A percentile compares a stretch with the other conserved stretches of the same genome.
Conservation (phyloP, 2,888 invertebrate species). For the Drosophila pseudotalamancana region DNA sequence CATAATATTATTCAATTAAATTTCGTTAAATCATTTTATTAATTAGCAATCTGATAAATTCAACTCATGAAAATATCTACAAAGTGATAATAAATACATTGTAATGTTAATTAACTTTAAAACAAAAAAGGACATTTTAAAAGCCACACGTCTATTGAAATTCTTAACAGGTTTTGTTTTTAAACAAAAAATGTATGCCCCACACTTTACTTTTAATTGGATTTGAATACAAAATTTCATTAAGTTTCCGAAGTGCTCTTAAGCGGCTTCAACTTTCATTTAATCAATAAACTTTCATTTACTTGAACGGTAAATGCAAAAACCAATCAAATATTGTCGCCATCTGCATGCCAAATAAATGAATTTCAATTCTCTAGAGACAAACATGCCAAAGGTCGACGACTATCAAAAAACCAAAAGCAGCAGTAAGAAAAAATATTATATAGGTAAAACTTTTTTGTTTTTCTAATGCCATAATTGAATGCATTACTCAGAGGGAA, state of each 20-base stretch:
- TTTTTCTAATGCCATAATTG: slow-evolving; percentile 50
- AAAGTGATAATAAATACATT: no score
- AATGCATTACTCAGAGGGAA: slow-evolving; percentile 64
- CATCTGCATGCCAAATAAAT: slow-evolving; percentile 44
- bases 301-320: slow-evolving; percentile 17
- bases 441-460: slow-evolving; percentile 10
- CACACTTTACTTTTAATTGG: slow-evolving; percentile 6
- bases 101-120: not conserved
- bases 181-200: not conserved
- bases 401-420: slow-evolving; percentile 11
- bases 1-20: no score
- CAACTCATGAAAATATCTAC: no score
- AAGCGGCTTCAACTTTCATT: slow-evolving; percentile 5
- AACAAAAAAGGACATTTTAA: not conserved
- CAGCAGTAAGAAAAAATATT: not conserved
- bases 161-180: no score
- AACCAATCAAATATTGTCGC: slow-evolving; percentile 45
- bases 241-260: slow-evolving; percentile 25
- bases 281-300: slow-evolving; percentile 33
- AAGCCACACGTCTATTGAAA: no score
- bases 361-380: slow-evolving; percentile 18
- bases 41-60: no score
- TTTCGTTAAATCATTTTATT: no score
- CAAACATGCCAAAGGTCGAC: slow-evolving; percentile 4
- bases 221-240: slow-evolving; percentile 16